Percentiles rank a stretch among this genome's conserved stretches.
Evolutionary conservation across 2,888 invertebrate genomes (phyloP).

Genomic region (Pachliopta kotzebuea): DNA sequence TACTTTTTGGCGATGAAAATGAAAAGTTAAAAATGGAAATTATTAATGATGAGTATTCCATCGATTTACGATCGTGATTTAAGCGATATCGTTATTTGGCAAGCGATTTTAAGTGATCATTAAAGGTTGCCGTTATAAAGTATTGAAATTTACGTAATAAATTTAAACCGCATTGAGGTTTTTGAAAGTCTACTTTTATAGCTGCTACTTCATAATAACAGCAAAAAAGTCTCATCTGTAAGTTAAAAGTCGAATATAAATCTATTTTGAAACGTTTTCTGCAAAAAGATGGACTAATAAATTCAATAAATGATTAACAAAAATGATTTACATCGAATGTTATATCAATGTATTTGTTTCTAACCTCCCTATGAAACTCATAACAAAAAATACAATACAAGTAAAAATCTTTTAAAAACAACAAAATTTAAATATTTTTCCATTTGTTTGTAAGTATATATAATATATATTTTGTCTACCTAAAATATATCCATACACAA

Average conservation of each 20-base stretch:
- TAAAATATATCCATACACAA: neutral
- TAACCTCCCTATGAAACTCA: neutral
- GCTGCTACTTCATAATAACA: too few relatives aligned
- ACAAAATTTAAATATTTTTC: neutral
- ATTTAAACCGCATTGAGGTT: neutral
- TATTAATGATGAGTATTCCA: slow-evolving; percentile 16
- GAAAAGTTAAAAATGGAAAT: slow-evolving; percentile 22
- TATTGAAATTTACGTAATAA: slow-evolving; percentile 7
- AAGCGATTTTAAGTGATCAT: slow-evolving; percentile 18
- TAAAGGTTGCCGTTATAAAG: slow-evolving; percentile 1
- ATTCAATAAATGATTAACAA: too few relatives aligned
- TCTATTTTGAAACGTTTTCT: too few relatives aligned
- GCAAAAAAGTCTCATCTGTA: too few relatives aligned
- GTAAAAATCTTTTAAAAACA: neutral
- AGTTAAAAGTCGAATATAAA: too few relatives aligned
- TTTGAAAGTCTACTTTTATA: neutral
- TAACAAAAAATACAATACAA: neutral
- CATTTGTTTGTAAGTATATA: neutral
- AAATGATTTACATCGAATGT: too few relatives aligned
- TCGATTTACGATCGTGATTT: slow-evolving; percentile 20
- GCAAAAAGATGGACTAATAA: too few relatives aligned
- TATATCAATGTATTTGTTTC: neutral
- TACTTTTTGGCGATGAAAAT: slow-evolving; percentile 22
- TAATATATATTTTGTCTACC: neutral
- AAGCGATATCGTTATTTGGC: slow-evolving; percentile 23